A percentile compares a stretch with the other conserved stretches of the same genome.
These are phyloP conservation scores for Bilobella aurantiaca DNA, from an alignment of 1,140 invertebrate genomes.

Conservation along the genomic window DNA sequence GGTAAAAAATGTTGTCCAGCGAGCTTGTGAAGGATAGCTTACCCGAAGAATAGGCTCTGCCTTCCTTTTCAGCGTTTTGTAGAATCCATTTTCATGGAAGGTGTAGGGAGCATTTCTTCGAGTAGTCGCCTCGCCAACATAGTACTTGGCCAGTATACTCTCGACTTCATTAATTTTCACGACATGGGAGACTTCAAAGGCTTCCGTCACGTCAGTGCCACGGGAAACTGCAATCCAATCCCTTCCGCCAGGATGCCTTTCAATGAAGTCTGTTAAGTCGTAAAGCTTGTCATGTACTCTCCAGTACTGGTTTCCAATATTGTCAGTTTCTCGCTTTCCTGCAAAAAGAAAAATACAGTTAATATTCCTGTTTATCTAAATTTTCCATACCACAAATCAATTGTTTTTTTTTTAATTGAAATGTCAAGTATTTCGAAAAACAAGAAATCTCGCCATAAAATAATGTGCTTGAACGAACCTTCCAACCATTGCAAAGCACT, in stretches of 20 bases:
- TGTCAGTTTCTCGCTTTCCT: slow-evolving; percentile 31
- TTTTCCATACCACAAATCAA: too few species aligned
- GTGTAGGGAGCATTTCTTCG: slow-evolving; percentile 31
- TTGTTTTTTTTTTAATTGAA: too few species aligned
- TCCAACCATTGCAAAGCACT: slow-evolving; percentile 46
- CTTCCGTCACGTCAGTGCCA: slow-evolving; percentile 37
- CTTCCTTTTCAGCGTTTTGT: slow-evolving; percentile 26
- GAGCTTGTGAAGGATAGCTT: not conserved
- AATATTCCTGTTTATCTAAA: not conserved
- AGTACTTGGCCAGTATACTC: slow-evolving; percentile 31
- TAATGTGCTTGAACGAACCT: slow-evolving; percentile 43
- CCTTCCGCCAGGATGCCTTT: slow-evolving; percentile 37
- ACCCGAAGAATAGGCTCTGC: slow-evolving; percentile 32
- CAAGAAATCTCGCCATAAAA: not conserved
- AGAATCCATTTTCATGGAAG: slow-evolving; percentile 31
- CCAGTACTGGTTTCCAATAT: slow-evolving; percentile 34
- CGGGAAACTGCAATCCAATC: slow-evolving; percentile 34
- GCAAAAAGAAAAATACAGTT: slow-evolving; percentile 2
- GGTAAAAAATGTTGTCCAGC: not conserved
- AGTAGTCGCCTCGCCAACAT: slow-evolving; percentile 23
- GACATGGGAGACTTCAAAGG: slow-evolving; percentile 36
- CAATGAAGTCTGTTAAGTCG: slow-evolving; percentile 35
- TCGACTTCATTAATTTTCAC: slow-evolving; percentile 23
- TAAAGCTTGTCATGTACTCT: slow-evolving; percentile 38
- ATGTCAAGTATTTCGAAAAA: too few species aligned